A percentile compares a stretch with the other conserved stretches of the same genome.
Conservation (phyloP, 1,140 invertebrate genomes). For the Latrodectus geometricus region DNA sequence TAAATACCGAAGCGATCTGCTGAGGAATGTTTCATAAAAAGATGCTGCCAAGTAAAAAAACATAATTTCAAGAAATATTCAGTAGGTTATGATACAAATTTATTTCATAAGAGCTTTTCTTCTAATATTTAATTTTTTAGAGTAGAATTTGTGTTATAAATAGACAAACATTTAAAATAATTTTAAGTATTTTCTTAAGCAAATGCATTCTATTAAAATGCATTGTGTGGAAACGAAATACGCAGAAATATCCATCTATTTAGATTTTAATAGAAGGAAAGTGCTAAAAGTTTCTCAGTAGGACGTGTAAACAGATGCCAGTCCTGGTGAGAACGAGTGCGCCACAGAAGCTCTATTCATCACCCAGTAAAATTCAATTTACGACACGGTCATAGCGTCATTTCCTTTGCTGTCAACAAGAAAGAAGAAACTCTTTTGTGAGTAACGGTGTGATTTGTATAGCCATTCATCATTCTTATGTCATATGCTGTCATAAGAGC, state of each 20-base stretch:
- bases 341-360: background rate
- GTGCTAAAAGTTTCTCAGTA: background rate
- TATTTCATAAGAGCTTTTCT: too few species aligned
- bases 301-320: background rate
- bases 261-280: background rate
- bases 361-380: constrained; percentile 29
- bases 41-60: too few species aligned
- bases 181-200: background rate
- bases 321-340: background rate
- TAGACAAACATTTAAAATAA: too few species aligned
- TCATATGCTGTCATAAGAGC: constrained; percentile 30
- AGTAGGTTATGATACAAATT: too few species aligned
- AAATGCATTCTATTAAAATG: background rate
- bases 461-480: constrained; percentile 34
- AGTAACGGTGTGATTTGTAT: constrained; percentile 40
- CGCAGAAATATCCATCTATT: background rate
- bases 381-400: constrained; percentile 27
- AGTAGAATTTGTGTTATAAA: too few species aligned
- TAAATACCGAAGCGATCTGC: too few species aligned
- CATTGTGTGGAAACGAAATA: background rate
- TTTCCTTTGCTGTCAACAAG: constrained; percentile 12
- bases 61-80: too few species aligned
- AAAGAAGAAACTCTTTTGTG: constrained; percentile 31
- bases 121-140: too few species aligned
- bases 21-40: too few species aligned